These are phyloP conservation scores for Ctenopoma kingsleyae DNA, from an alignment of 2,797 vertebrate species.

Conservation along the genomic window DNA sequence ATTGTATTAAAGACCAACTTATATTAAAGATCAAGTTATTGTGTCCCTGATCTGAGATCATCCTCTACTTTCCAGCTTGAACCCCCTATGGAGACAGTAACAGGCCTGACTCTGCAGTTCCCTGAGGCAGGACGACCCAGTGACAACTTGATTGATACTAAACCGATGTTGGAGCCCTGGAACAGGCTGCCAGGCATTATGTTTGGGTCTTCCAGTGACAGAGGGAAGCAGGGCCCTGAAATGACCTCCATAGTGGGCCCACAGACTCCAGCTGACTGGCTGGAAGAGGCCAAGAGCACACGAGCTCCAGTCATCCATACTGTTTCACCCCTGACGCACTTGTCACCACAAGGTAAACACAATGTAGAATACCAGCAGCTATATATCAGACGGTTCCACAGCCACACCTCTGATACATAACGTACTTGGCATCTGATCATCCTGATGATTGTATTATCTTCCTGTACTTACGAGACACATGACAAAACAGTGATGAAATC, in stretches of 20 bases:
- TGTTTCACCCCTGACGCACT: constrained; percentile 17
- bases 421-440: no score
- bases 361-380: not conserved
- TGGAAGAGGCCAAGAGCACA: constrained; percentile 38
- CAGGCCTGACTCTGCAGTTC: constrained; percentile 4
- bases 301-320: constrained; percentile 31
- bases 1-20: no score
- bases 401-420: not conserved
- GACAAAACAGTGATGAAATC: not conserved
- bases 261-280: constrained; percentile 42
- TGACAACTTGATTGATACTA: constrained; percentile 29
- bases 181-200: constrained; percentile 16
- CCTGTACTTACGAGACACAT: not conserved
- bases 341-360: constrained; percentile 59
- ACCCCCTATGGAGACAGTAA: constrained; percentile 26
- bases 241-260: constrained; percentile 40
- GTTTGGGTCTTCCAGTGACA: constrained; percentile 16
- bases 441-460: not conserved
- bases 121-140: not conserved
- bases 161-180: constrained; percentile 34
- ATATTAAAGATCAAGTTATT: not conserved
- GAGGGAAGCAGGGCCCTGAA: constrained; percentile 1
- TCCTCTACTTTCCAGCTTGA: constrained; percentile 46
- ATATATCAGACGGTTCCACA: not conserved
- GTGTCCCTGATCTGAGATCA: not conserved